Percentiles rank a stretch among this genome's conserved stretches.
phyloP scores from a whole-genome alignment of 2,113 vertebrate species.

The Perca flavescens region DNA sequence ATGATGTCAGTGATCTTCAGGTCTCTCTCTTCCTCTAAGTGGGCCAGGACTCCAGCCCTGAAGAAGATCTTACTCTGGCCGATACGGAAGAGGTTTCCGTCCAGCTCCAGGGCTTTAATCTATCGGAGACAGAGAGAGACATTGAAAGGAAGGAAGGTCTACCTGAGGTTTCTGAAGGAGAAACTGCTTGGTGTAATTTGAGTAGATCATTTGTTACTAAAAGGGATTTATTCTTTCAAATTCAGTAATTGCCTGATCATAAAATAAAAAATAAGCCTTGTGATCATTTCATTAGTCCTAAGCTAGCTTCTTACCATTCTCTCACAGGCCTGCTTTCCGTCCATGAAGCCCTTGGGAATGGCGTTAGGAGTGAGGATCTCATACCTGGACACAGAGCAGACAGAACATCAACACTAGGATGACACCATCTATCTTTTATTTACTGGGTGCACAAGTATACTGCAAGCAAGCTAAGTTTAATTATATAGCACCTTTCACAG shows the following conservation, averaged over 20 bases:
- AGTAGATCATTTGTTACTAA: not conserved
- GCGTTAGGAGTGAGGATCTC: constrained; percentile 99
- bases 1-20: constrained; percentile 99
- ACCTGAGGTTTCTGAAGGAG: too few species aligned
- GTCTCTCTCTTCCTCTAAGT: constrained; percentile 96
- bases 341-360: constrained; percentile 99
- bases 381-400: constrained; percentile 84
- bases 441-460: not conserved
- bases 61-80: constrained; percentile 99
- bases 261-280: not conserved
- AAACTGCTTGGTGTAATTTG: not conserved
- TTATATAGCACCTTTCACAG: too few species aligned
- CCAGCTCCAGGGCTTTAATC: constrained; percentile 97
- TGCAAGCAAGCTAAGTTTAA: not conserved
- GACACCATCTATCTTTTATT: not conserved
- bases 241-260: not conserved
- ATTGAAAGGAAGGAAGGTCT: not conserved
- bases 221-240: too few species aligned
- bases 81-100: constrained; percentile 95
- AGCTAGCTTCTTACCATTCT: constrained; percentile 89
- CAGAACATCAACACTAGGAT: not conserved
- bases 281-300: constrained; percentile 7
- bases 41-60: constrained; percentile 96
- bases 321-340: constrained; percentile 98
- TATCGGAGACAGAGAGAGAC: constrained; percentile 58